phyloP scores from a whole-genome alignment of 2,797 vertebrate species.

The Knipowitschia caucasica region DNA sequence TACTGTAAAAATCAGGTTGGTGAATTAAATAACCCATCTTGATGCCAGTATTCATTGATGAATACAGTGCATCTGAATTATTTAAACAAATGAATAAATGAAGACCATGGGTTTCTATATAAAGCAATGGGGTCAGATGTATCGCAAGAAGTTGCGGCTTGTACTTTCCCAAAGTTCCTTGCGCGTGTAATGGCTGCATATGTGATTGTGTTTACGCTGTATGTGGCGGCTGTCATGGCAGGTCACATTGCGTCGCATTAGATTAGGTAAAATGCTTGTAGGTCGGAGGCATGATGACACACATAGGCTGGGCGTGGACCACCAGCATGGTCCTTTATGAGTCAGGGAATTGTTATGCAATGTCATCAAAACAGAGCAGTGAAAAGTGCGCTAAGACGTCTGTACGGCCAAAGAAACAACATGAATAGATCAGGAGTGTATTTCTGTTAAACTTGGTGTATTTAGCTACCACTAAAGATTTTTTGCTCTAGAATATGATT shows the following conservation, averaged over 20 bases:
- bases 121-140: not conserved
- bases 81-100: slow-evolving; percentile 7
- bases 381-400: not conserved
- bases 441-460: too few relatives aligned
- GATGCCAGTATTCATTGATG: slow-evolving; percentile 1
- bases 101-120: slow-evolving; percentile 1
- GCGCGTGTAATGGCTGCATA: slow-evolving; percentile 1
- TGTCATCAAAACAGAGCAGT: not conserved
- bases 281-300: slow-evolving; percentile 7
- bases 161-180: slow-evolving; percentile 7
- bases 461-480: too few relatives aligned
- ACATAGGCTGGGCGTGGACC: slow-evolving; percentile 6
- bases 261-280: slow-evolving; percentile 8
- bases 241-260: slow-evolving; percentile 13
- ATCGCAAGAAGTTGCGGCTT: not conserved
- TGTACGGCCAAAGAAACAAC: too few relatives aligned
- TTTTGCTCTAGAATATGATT: too few relatives aligned
- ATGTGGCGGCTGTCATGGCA: slow-evolving; percentile 2
- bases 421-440: too few relatives aligned
- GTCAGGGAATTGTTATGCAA: slow-evolving; percentile 15
- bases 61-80: slow-evolving; percentile 5
- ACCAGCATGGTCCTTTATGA: slow-evolving; percentile 9
- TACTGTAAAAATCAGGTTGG: not conserved
- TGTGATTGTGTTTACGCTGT: slow-evolving; percentile 1
- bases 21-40: not conserved